Percentiles rank a stretch among this genome's conserved stretches.
Evolutionary conservation across 2,888 invertebrate species (phyloP).

Genomic region (Leptinotarsa rubiginosa): DNA sequence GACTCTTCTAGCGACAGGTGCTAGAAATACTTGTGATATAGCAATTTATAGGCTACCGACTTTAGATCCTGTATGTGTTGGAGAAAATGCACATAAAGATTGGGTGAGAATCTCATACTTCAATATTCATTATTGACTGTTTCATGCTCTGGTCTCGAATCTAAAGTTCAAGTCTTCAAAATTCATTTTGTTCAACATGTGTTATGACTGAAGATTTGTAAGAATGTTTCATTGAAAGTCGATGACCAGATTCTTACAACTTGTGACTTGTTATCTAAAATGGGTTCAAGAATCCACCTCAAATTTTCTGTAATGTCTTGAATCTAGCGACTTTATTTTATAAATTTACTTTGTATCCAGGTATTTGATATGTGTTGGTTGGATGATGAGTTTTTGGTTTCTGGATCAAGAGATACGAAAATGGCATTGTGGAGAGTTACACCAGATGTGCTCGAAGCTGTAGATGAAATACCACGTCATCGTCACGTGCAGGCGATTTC

Average conservation of each 20-base stretch:
- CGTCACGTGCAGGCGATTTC: constrained; percentile 75
- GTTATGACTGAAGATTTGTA: too few species aligned
- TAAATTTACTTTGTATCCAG: constrained; percentile 56
- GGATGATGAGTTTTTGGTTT: constrained; percentile 94
- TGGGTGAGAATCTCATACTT: constrained; percentile 72
- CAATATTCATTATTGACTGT: too few species aligned
- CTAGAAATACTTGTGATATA: constrained; percentile 90
- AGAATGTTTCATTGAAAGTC: too few species aligned
- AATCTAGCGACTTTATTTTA: not conserved
- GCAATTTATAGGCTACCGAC: constrained; percentile 93
- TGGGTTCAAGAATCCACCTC: too few species aligned
- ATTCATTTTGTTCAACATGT: too few species aligned
- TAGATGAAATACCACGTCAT: constrained; percentile 69
- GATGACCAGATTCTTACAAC: too few species aligned
- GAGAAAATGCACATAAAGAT: constrained; percentile 90
- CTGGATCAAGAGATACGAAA: constrained; percentile 92
- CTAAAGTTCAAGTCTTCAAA: too few species aligned
- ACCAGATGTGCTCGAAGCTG: constrained; percentile 63
- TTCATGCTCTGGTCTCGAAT: too few species aligned
- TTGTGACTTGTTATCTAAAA: too few species aligned
- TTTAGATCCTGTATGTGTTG: constrained; percentile 92
- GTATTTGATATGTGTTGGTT: constrained; percentile 93
- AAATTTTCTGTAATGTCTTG: too few species aligned
- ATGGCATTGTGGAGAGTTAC: constrained; percentile 90
- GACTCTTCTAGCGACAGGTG: constrained; percentile 91